These are phyloP conservation scores for Nyctereutes procyonoides DNA, from an alignment of 2,113 vertebrate genomes.

Conservation along the genomic window DNA sequence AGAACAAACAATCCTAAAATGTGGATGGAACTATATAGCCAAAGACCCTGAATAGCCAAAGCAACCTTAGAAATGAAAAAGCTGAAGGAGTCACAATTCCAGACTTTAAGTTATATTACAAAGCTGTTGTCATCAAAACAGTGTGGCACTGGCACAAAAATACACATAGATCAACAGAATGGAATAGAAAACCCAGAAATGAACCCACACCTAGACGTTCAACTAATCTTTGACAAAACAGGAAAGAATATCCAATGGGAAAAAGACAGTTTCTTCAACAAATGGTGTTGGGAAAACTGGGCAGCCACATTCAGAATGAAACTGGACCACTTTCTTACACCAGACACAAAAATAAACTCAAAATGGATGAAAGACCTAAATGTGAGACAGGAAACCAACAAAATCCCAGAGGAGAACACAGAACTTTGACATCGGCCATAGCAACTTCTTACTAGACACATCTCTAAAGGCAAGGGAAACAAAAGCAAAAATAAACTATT, in stretches of 20 bases:
- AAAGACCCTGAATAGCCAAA: background rate
- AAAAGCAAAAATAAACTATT: background rate
- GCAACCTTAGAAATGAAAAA: background rate
- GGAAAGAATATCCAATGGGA: background rate
- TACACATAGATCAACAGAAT: background rate
- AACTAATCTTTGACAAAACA: background rate
- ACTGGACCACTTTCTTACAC: background rate
- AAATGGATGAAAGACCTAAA: background rate
- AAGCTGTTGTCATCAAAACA: background rate
- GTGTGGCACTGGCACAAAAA: background rate
- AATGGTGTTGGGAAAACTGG: background rate
- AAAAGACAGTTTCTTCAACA: background rate
- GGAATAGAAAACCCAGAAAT: background rate
- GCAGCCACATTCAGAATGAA: no score
- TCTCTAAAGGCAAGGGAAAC: background rate
- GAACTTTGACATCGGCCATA: background rate
- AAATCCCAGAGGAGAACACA: background rate
- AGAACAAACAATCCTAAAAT: background rate
- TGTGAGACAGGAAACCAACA: background rate
- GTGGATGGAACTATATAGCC: background rate
- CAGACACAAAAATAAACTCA: background rate
- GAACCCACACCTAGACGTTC: background rate
- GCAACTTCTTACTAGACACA: background rate
- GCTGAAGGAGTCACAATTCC: background rate
- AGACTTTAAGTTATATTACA: background rate